Evolutionary conservation across 1,140 invertebrate species (phyloP).

Genomic region (Anoplophora glabripennis): DNA sequence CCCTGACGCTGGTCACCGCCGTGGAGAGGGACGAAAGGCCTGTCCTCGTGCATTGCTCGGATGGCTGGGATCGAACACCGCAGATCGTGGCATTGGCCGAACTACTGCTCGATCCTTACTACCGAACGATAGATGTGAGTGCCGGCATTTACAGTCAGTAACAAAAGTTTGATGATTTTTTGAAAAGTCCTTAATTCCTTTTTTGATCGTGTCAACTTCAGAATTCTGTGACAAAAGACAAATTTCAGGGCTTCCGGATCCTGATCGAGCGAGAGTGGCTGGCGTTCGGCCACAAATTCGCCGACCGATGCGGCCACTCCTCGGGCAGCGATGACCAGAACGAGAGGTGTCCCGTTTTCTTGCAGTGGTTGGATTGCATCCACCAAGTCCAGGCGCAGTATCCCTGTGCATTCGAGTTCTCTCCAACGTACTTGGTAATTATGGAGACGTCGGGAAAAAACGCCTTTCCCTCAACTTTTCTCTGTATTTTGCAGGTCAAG

Average conservation of each 20-base stretch:
- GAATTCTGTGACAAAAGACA: not conserved
- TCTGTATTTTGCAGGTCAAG: conserved; percentile 72
- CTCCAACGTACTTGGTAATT: conserved; percentile 84
- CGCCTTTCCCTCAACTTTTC: not conserved
- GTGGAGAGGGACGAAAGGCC: conserved; percentile 82
- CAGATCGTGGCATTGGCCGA: conserved; percentile 90
- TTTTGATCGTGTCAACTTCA: not conserved
- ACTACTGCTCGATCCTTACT: conserved; percentile 90
- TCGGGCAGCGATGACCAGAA: conserved; percentile 80
- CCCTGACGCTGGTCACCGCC: conserved; percentile 74
- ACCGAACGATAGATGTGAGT: conserved; percentile 74
- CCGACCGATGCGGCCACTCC: conserved; percentile 87
- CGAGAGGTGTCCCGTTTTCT: conserved; percentile 93
- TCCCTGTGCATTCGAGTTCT: conserved; percentile 94
- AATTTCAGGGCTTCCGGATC: conserved; percentile 79
- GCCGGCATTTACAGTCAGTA: conserved; percentile 59
- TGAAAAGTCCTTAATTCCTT: not conserved
- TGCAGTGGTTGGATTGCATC: conserved; percentile 97
- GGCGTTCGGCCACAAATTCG: conserved; percentile 96
- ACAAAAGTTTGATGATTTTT: no score
- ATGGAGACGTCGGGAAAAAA: not conserved
- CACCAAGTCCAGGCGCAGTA: conserved; percentile 89
- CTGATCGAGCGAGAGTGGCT: conserved; percentile 94
- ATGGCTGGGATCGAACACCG: conserved; percentile 96
- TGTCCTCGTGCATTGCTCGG: conserved; percentile 92